These are phyloP conservation scores for Ferdinandea cuprea DNA, from an alignment of 2,888 invertebrate species.

Conservation along the genomic window DNA sequence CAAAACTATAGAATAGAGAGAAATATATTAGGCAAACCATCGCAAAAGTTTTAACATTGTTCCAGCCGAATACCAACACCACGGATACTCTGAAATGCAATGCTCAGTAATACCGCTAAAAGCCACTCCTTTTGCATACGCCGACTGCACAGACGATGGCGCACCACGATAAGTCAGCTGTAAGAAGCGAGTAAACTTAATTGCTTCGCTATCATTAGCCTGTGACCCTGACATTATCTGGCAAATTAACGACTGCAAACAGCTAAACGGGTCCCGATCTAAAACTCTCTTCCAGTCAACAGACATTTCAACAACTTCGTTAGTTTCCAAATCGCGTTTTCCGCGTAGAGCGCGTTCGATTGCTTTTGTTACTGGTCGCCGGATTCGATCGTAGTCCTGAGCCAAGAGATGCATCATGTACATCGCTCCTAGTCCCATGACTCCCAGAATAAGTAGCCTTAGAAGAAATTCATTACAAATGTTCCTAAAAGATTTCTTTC, in stretches of 20 bases:
- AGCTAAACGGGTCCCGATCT: slow-evolving; percentile 81
- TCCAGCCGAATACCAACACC: slow-evolving; percentile 82
- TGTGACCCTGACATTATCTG: slow-evolving; percentile 82
- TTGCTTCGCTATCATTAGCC: slow-evolving; percentile 78
- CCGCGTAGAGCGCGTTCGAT: slow-evolving; percentile 77
- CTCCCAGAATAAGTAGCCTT: slow-evolving; percentile 80
- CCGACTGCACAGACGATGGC: slow-evolving; percentile 79
- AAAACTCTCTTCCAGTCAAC: slow-evolving; percentile 81
- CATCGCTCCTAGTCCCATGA: slow-evolving; percentile 83
- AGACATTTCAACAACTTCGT: slow-evolving; percentile 59
- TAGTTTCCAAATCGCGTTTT: slow-evolving; percentile 76
- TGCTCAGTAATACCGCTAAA: slow-evolving; percentile 77
- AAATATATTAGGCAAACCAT: slow-evolving; percentile 78
- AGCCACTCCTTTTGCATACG: slow-evolving; percentile 80
- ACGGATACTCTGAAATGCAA: slow-evolving; percentile 81
- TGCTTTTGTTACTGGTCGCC: slow-evolving; percentile 79
- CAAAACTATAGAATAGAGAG: not conserved
- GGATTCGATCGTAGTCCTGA: slow-evolving; percentile 83
- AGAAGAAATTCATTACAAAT: not conserved
- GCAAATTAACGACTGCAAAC: slow-evolving; percentile 81
- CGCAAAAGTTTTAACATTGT: slow-evolving; percentile 81
- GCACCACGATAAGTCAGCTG: slow-evolving; percentile 79
- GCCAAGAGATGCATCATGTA: slow-evolving; percentile 84
- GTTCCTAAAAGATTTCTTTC: not conserved
- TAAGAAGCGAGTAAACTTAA: slow-evolving; percentile 78